Base-by-base conservation (phyloP, 2,888 invertebrate genomes). In the Tryphoninae sp. region DNA sequence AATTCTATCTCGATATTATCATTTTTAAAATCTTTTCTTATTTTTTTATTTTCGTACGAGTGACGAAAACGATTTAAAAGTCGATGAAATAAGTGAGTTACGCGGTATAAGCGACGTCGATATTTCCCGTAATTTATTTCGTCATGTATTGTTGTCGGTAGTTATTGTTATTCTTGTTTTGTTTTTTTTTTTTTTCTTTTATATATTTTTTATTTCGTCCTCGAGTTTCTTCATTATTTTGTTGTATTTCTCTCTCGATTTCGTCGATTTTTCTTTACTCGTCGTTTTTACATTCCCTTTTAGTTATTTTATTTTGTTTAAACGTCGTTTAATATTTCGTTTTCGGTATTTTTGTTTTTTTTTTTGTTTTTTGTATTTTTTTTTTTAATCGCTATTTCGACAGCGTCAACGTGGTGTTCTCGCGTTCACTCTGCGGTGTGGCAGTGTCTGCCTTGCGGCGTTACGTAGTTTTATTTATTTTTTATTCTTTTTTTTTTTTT, bases 361-460 rank as follows among this genome's bases (percentile, higher is more conserved):
- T 71, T 61, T 51, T 42, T 22, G 11, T 68, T 19, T 19, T 59
- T 9, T 67, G 67, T 71, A 65, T 19, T 75, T 78, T 78, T 71
- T 71, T 19, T 75, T 78, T 78, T 65, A 73, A 69, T 81, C 73
- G 77, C 75, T 75, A 73, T 71, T 75, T 69, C 77, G 78, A 80
- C 82, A 83, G 68, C 82, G 73, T 81, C 73, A 69, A 84, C 82
- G 77, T 86, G 84, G 86, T 88, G 84, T 87, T 87, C 84, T 87
- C 84, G 84, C 87, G 86, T 85, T 87, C 87, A 86, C 87, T 88
- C 88, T 86, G 87, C 87, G 87, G 86, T 89, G 86, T 91, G 91
- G 91, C 91, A 91, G 91, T 91, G 91, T 89, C 90, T 88, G 89
- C 91, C 90, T 89, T 87, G 86, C 87, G 90, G 90, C 89, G 87